Percentiles rank a stretch among this genome's conserved stretches.
phyloP scores from a whole-genome alignment of 2,797 vertebrate species.

The Jordanella pulchra region DNA sequence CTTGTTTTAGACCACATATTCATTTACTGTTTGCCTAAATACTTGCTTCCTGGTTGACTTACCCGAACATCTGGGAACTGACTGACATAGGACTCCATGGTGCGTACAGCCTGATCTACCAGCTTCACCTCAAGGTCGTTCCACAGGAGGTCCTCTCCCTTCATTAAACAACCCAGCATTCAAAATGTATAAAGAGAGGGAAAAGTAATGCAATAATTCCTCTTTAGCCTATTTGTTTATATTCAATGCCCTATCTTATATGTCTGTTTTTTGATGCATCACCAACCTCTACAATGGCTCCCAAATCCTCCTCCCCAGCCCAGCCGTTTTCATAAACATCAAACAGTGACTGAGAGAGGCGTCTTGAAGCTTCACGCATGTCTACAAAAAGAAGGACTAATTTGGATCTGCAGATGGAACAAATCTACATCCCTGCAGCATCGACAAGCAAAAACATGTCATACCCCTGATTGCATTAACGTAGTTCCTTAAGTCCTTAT shows the following conservation, averaged over 20 bases:
- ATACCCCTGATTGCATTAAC: slow-evolving; percentile 88
- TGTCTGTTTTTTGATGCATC: background rate
- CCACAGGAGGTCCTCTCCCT: slow-evolving; percentile 96
- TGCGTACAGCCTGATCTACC: slow-evolving; percentile 86
- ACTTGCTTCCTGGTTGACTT: slow-evolving; percentile 13
- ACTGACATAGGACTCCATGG: slow-evolving; percentile 91
- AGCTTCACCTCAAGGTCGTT: slow-evolving; percentile 94
- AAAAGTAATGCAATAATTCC: background rate
- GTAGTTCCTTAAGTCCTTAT: slow-evolving; percentile 91
- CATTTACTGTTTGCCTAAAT: slow-evolving; percentile 16
- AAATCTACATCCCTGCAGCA: slow-evolving; percentile 21
- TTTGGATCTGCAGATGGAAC: slow-evolving; percentile 24
- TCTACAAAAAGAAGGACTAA: slow-evolving; percentile 69
- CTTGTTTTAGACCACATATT: slow-evolving; percentile 13
- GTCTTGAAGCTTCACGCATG: slow-evolving; percentile 92
- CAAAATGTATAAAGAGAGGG: slow-evolving; percentile 35
- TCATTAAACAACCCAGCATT: slow-evolving; percentile 41
- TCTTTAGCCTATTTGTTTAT: slow-evolving; percentile 16
- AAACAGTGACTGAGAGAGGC: slow-evolving; percentile 89
- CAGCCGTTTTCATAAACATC: slow-evolving; percentile 88
- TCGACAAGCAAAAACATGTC: slow-evolving; percentile 1
- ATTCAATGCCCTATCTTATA: background rate
- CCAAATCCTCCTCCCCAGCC: slow-evolving; percentile 86
- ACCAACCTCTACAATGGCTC: slow-evolving; percentile 85
- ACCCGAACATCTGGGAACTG: slow-evolving; percentile 93